These are phyloP conservation scores for Drosophila greeni DNA, from an alignment of 2,888 invertebrate genomes.

Conservation along the genomic window DNA sequence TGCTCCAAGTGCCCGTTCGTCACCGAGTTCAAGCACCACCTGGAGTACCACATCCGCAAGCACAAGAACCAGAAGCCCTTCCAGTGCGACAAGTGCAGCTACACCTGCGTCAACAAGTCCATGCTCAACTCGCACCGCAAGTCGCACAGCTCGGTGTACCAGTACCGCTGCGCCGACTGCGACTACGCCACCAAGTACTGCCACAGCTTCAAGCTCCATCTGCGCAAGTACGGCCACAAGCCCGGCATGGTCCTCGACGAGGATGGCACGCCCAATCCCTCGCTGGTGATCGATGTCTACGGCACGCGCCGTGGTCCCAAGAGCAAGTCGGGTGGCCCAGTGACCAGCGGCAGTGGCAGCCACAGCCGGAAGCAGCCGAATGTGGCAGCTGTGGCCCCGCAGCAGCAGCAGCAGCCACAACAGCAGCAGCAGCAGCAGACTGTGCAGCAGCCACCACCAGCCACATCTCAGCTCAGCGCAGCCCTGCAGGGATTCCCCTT, in stretches of 20 bases:
- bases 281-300: constrained; percentile 93
- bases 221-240: constrained; percentile 93
- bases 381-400: constrained; percentile 43
- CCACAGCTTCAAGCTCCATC: constrained; percentile 96
- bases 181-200: constrained; percentile 98
- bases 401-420: constrained; percentile 27
- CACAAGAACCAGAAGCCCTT: constrained; percentile 97
- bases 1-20: constrained; percentile 97
- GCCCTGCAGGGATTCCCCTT: constrained; percentile 73
- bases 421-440: constrained; percentile 31
- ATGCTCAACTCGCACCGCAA: constrained; percentile 99
- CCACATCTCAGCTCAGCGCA: constrained; percentile 72
- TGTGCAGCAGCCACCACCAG: constrained; percentile 9
- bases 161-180: constrained; percentile 95
- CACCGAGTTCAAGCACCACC: constrained; percentile 98
- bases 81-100: constrained; percentile 92
- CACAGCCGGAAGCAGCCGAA: constrained; percentile 26
- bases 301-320: constrained; percentile 94
- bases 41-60: constrained; percentile 97
- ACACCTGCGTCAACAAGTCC: constrained; percentile 97
- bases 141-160: constrained; percentile 94
- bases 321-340: constrained; percentile 77
- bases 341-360: constrained; percentile 42
- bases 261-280: constrained; percentile 92
- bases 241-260: constrained; percentile 94